A percentile compares a stretch with the other conserved stretches of the same genome.
Evolutionary conservation across 2,113 vertebrate species (phyloP).

Genomic region (Leuciscus idus): DNA sequence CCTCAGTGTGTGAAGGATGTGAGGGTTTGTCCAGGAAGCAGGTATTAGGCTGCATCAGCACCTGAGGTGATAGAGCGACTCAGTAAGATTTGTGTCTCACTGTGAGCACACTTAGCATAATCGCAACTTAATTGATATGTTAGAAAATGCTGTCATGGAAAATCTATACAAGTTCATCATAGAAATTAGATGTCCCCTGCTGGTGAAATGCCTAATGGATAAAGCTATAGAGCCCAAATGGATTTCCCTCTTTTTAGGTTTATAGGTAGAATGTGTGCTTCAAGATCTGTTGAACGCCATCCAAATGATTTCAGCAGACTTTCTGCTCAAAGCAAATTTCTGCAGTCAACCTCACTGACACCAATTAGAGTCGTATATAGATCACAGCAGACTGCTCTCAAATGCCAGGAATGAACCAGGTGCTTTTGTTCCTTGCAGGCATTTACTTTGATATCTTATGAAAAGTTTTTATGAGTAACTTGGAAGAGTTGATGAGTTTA

Average conservation of each 20-base stretch:
- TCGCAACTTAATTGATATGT: background rate
- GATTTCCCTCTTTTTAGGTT: background rate
- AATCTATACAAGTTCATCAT: slow-evolving; percentile 10
- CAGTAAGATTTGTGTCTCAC: slow-evolving; percentile 39
- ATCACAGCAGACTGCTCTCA: slow-evolving; percentile 8
- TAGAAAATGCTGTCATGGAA: background rate
- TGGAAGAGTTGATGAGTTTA: slow-evolving; percentile 18
- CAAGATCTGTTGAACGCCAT: background rate
- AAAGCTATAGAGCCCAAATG: background rate
- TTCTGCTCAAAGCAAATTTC: slow-evolving; percentile 5
- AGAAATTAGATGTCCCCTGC: background rate
- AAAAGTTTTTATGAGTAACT: slow-evolving; percentile 33
- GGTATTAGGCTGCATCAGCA: background rate
- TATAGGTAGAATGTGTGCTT: background rate
- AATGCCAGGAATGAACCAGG: background rate
- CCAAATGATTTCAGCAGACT: slow-evolving; percentile 12
- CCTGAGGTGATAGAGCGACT: slow-evolving; percentile 18
- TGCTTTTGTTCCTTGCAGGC: slow-evolving; percentile 13
- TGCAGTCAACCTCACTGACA: slow-evolving; percentile 18
- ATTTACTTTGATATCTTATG: slow-evolving; percentile 18
- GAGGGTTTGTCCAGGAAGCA: background rate
- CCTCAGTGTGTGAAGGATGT: background rate
- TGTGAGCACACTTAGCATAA: slow-evolving; percentile 36
- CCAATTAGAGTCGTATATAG: slow-evolving; percentile 18
- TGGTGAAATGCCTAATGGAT: background rate